Conservation (phyloP, 1,140 invertebrate species). For the Aphaenogaster ashmeadi region DNA sequence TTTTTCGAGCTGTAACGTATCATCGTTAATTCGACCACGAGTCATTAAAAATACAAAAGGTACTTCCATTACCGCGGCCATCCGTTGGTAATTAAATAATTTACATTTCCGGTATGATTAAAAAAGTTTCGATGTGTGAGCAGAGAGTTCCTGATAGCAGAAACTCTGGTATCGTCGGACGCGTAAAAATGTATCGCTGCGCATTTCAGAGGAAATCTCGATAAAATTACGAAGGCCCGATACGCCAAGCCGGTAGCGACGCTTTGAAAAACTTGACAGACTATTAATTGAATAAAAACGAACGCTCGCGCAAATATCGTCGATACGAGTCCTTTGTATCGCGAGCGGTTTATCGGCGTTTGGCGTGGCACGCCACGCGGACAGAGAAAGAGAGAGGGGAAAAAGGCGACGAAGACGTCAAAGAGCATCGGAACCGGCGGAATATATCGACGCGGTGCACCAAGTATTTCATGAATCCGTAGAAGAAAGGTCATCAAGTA, state of each 20-base stretch:
- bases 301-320: constrained; percentile 50
- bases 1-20: constrained; percentile 40
- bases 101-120: constrained; percentile 54
- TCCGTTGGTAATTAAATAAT: constrained; percentile 63
- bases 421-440: constrained; percentile 9
- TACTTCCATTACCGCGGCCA: constrained; percentile 30
- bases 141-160: constrained; percentile 18
- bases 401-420: constrained; percentile 39
- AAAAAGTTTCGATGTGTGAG: constrained; percentile 55
- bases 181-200: constrained; percentile 51
- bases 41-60: constrained; percentile 62
- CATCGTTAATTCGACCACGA: constrained; percentile 51
- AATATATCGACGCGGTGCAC: not conserved
- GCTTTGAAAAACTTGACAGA: constrained; percentile 65
- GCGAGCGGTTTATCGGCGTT: constrained; percentile 46
- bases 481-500: not conserved
- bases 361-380: not conserved
- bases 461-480: constrained; percentile 6
- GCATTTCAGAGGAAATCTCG: constrained; percentile 54
- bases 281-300: constrained; percentile 65
- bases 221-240: constrained; percentile 60
- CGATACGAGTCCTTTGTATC: constrained; percentile 53
- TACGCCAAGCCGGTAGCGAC: constrained; percentile 53
- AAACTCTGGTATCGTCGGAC: constrained; percentile 31
- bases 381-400: not conserved